Evolutionary conservation across 2,797 vertebrate genomes (phyloP).

Genomic region (Pipistrellus pipistrellus): DNA sequence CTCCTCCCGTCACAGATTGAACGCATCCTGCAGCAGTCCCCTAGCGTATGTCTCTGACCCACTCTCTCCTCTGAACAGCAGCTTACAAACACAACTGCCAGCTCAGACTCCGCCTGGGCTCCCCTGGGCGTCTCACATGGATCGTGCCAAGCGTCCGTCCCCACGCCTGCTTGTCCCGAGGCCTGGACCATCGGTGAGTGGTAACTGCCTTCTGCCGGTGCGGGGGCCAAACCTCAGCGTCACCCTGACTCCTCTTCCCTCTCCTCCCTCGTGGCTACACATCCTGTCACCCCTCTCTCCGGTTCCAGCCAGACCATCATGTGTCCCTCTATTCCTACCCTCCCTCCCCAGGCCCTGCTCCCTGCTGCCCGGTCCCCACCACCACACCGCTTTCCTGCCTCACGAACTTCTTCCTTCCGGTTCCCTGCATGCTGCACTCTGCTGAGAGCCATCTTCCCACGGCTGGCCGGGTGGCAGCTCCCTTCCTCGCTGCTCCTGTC

Average conservation of each 20-base stretch:
- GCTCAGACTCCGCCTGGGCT: background rate
- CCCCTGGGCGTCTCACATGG: background rate
- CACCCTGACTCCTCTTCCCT: background rate
- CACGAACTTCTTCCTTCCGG: background rate
- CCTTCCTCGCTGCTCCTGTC: background rate
- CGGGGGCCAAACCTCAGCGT: background rate
- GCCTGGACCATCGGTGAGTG: background rate
- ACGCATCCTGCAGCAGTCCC: background rate
- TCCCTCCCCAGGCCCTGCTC: background rate
- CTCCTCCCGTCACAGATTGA: background rate
- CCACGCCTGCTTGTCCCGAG: too few relatives aligned
- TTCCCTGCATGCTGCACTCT: background rate
- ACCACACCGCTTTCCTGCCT: background rate
- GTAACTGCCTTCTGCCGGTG: background rate
- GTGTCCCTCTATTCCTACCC: too few relatives aligned
- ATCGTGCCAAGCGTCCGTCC: background rate
- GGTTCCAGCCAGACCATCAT: background rate
- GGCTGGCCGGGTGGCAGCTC: too few relatives aligned
- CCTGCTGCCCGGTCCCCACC: background rate
- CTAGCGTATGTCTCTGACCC: background rate
- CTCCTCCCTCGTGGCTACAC: background rate
- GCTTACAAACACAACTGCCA: background rate
- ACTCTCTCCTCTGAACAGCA: background rate
- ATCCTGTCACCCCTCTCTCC: background rate
- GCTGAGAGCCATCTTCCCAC: background rate